Base-by-base conservation (phyloP, 2,888 invertebrate species). In the Arctia plantaginis region DNA sequence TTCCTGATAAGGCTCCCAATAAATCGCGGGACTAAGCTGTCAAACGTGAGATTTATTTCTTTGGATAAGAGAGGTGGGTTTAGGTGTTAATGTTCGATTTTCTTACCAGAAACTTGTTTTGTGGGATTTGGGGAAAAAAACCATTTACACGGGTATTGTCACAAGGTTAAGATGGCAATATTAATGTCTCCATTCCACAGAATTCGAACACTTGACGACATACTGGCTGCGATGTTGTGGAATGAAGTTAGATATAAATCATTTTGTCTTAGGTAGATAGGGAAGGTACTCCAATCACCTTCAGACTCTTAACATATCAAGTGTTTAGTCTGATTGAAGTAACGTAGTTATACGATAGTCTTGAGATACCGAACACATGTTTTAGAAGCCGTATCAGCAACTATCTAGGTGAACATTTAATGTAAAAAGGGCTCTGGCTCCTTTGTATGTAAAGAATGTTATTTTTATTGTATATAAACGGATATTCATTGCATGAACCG, bases 41-140 rank as follows among this genome's bases (percentile, higher is more conserved):
- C 83, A 83, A 84, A 84, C 59, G 68, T 77, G 74, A 84, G 80
- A 83, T 81, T 82, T 82, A 83, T 84, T 72, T 69, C 47, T 18
- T 30, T 59, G 69, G 67, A 23, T 65, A 33, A 39, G 65, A 65
- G 65, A 30, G 30, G 33, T 33, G 33, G 44, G 44, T 67, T 67
- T 67, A 47, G 73, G 69, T 73, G 73, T 51, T 69, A 73, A 73
- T 69, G 65, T 69, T 73, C 69, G 65, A 66, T 39, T 69, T 69
- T 69, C 69, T 64, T 65, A 69, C 69, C 13, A 47, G 27, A 35
- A 13, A 20, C 41, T 39, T 66, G 47, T 67, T 33, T 33, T 30
- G 47, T 7, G 30, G 8, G 44, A 47, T 47, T 67, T 30, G 18
- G 23, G n/a, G 23, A 67, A 66, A 20, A 47, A 47, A 47, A 30